These are phyloP conservation scores for Eristalis intricaria DNA, from an alignment of 2,888 invertebrate genomes.

Conservation along the genomic window DNA sequence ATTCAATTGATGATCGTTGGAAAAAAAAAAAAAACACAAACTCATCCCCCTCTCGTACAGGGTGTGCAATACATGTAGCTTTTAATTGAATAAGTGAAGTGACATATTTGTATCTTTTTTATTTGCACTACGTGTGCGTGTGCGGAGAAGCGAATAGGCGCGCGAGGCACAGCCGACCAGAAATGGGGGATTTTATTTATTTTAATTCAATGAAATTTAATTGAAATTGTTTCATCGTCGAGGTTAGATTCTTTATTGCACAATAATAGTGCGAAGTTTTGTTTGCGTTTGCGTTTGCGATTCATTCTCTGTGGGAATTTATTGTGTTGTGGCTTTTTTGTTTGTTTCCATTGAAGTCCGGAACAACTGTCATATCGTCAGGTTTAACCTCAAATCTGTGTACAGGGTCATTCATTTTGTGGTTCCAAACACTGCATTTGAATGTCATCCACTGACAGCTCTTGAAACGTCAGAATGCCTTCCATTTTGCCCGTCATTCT, in stretches of 20 bases:
- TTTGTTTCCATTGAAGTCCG: neutral
- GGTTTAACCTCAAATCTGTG: too few relatives aligned
- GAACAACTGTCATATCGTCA: too few relatives aligned
- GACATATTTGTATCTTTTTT: conserved; percentile 7
- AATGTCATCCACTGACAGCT: too few relatives aligned
- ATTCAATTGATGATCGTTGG: conserved; percentile 48
- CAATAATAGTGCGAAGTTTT: neutral
- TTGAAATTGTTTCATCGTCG: conserved; percentile 24
- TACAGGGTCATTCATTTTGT: too few relatives aligned
- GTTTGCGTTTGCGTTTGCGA: neutral
- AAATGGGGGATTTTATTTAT: conserved; percentile 25
- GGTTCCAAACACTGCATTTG: too few relatives aligned
- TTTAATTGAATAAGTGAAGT: conserved; percentile 21
- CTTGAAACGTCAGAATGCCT: too few relatives aligned
- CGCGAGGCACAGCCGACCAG: too few relatives aligned
- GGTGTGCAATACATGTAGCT: neutral
- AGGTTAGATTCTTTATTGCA: conserved; percentile 1
- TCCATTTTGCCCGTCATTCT: neutral
- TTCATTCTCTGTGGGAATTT: neutral
- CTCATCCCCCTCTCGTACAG: too few relatives aligned
- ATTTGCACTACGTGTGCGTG: neutral
- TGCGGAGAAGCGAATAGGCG: neutral
- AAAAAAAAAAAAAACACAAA: conserved; percentile 1
- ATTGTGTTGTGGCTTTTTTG: neutral
- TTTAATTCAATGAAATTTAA: conserved; percentile 55